Conservation (phyloP, 2,113 vertebrate species). For the Hippocampus mohnikei region DNA sequence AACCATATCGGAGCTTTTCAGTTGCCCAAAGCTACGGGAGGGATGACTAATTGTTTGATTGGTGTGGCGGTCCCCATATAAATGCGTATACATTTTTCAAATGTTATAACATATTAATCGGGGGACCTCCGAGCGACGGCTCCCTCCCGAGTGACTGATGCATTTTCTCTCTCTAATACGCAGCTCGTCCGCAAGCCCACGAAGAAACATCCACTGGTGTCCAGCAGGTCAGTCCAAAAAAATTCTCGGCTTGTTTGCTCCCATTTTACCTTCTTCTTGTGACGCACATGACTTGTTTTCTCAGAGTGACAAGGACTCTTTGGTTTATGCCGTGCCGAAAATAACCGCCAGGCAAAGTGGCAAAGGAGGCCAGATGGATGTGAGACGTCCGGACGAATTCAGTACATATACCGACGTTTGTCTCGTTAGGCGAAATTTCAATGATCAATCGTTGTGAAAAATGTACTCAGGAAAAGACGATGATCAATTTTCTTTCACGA, state of each 20-base stretch:
- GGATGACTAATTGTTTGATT: not conserved
- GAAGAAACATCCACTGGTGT: not conserved
- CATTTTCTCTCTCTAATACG: not conserved
- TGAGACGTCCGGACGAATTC: not conserved
- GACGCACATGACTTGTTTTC: not conserved
- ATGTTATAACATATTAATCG: too few species aligned
- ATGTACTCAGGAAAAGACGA: too few species aligned
- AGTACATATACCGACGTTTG: not conserved
- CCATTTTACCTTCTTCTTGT: not conserved
- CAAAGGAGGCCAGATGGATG: not conserved
- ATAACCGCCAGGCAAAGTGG: accelerated
- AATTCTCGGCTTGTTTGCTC: not conserved
- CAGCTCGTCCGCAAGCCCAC: not conserved
- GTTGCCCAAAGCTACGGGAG: too few species aligned
- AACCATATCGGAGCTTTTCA: not conserved
- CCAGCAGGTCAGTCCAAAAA: conserved; percentile 22
- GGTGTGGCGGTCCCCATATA: not conserved
- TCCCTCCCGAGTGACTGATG: not conserved
- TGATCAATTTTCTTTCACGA: not conserved
- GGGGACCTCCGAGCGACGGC: not conserved
- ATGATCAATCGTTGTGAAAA: not conserved
- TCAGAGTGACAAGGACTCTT: conserved; percentile 13
- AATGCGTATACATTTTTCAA: not conserved
- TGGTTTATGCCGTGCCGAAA: conserved; percentile 16
- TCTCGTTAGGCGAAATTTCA: not conserved